These are phyloP conservation scores for Neodiprion virginianus DNA, from an alignment of 1,140 invertebrate genomes.

Conservation along the genomic window DNA sequence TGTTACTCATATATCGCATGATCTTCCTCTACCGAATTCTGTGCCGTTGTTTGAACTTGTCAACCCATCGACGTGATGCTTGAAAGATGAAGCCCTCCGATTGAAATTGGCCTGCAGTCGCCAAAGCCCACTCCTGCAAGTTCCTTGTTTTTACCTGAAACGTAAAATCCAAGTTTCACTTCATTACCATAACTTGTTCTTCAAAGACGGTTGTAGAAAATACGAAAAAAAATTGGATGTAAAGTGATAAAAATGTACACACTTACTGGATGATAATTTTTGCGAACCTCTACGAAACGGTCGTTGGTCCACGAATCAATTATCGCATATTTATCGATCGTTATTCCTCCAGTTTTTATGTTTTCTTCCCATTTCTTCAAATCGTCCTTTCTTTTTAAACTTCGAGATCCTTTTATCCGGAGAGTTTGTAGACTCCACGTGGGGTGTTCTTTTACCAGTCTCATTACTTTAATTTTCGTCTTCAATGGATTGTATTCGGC, in stretches of 20 bases:
- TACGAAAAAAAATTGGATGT: background rate
- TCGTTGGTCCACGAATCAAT: background rate
- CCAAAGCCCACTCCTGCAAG: background rate
- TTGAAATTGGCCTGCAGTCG: background rate
- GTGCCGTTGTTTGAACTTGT: background rate
- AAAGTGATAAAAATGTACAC: background rate
- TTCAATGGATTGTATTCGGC: background rate
- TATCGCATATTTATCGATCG: background rate
- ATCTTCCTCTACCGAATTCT: background rate
- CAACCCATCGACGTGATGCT: background rate
- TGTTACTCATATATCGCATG: background rate
- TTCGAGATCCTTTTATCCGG: background rate
- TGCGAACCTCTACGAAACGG: background rate
- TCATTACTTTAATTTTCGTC: background rate
- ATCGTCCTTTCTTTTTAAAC: background rate
- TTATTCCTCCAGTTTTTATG: background rate
- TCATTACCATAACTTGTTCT: background rate
- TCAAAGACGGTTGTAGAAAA: background rate
- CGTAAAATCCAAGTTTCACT: background rate
- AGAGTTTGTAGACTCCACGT: background rate
- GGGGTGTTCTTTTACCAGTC: background rate
- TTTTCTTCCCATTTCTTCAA: background rate
- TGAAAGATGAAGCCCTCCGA: background rate
- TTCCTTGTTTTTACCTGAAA: background rate
- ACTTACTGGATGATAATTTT: background rate